These are phyloP conservation scores for Listronotus oregonensis DNA, from an alignment of 1,140 invertebrate genomes.

Conservation along the genomic window DNA sequence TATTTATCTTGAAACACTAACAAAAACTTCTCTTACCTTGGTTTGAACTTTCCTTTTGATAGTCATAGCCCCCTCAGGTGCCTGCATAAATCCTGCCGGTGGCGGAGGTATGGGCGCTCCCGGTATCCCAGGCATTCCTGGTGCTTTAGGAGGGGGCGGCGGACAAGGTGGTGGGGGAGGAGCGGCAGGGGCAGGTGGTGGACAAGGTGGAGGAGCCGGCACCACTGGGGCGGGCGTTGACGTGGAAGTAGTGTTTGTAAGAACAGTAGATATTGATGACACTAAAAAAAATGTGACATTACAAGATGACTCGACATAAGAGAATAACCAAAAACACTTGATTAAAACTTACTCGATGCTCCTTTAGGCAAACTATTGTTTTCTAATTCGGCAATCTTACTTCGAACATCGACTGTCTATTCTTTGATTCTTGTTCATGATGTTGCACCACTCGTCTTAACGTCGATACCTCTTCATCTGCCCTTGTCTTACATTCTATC, in stretches of 20 bases:
- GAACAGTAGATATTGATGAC: background rate
- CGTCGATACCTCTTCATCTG: conserved; percentile 82
- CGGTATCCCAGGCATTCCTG: conserved; percentile 58
- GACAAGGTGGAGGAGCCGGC: conserved; percentile 57
- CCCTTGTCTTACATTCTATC: conserved; percentile 69
- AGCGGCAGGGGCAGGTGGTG: conserved; percentile 48
- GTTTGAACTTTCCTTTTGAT: conserved; percentile 97
- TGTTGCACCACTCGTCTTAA: conserved; percentile 72
- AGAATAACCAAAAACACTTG: too few relatives aligned
- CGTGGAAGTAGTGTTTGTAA: conserved; percentile 2
- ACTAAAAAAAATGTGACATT: too few relatives aligned
- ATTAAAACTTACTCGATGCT: too few relatives aligned
- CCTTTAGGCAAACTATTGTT: conserved; percentile 73
- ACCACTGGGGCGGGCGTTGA: conserved; percentile 48
- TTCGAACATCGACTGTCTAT: conserved; percentile 87
- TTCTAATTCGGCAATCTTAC: conserved; percentile 88
- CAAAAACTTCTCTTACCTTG: conserved; percentile 60
- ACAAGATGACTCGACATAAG: too few relatives aligned
- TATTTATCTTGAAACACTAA: too few relatives aligned
- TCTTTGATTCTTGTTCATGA: conserved; percentile 87
- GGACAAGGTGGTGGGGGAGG: conserved; percentile 58
- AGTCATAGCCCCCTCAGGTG: conserved; percentile 84
- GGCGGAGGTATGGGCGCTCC: conserved; percentile 74
- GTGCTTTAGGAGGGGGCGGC: conserved; percentile 57
- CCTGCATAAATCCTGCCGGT: conserved; percentile 74